Evolutionary conservation across 1,140 invertebrate species (phyloP).

Genomic region (Drosophila setifemur): DNA sequence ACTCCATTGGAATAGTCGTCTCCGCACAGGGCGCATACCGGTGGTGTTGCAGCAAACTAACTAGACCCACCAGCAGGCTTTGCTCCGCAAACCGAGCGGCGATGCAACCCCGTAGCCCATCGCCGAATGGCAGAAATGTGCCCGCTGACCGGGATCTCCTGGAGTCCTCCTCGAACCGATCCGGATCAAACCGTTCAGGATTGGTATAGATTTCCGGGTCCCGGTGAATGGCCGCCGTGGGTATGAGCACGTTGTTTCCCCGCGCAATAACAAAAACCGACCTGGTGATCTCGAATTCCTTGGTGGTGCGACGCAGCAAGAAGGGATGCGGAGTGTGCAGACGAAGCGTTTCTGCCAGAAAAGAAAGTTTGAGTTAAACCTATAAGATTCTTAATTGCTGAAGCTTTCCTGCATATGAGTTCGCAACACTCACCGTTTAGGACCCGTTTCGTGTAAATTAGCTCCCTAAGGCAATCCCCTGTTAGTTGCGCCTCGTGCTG

Average conservation of each 20-base stretch:
- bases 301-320: slow-evolving; percentile 83
- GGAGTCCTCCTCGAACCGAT: slow-evolving; percentile 85
- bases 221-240: slow-evolving; percentile 85
- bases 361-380: not conserved
- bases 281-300: slow-evolving; percentile 83
- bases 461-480: slow-evolving; percentile 82
- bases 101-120: slow-evolving; percentile 72
- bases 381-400: too few relatives aligned
- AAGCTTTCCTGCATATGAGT: not conserved
- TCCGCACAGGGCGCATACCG: slow-evolving; percentile 53
- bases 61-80: slow-evolving; percentile 85
- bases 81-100: slow-evolving; percentile 86
- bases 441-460: slow-evolving; percentile 84
- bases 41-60: slow-evolving; percentile 81
- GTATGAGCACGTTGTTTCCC: slow-evolving; percentile 84
- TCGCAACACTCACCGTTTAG: slow-evolving; percentile 82
- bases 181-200: slow-evolving; percentile 87
- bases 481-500: slow-evolving; percentile 78
- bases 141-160: slow-evolving; percentile 82
- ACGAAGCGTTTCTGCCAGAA: slow-evolving; percentile 84
- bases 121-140: slow-evolving; percentile 87
- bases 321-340: slow-evolving; percentile 84
- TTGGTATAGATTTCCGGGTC: slow-evolving; percentile 86
- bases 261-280: slow-evolving; percentile 83
- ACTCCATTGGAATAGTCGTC: slow-evolving; percentile 81